Evolutionary conservation across 1,140 invertebrate genomes (phyloP), one percentile per base, ranked within the genome.

Genomic region (Hypsibius dujardini): DNA sequence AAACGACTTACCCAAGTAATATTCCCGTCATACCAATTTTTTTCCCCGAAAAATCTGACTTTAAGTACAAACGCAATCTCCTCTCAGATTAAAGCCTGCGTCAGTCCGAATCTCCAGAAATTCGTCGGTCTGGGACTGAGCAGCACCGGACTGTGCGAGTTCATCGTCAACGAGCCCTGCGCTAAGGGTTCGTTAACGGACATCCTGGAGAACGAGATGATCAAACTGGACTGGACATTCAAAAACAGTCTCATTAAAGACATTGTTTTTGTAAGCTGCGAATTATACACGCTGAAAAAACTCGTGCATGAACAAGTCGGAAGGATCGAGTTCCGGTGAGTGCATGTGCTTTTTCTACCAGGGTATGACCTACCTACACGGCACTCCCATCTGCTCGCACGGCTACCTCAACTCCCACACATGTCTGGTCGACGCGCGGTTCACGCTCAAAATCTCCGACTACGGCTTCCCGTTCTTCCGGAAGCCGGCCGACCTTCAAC

Each of bases 181-280:
- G 7, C n/a, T 7, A 56, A 56, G 50, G 50, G 50, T 56, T 56
- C 50, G 50, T 56, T 56, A n/a, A n/a, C 7, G n/a, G 50, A 56
- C 50, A n/a, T 56, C 50, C 50, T 56, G n/a, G 50, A 56, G 50
- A 56, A 56, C 50, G 50, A 56, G 50, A 56, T n/a, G n/a, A 56
- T 56, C 7, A 56, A 56, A n/a, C 50, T 56, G 7, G 50, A 56
- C 50, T 56, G 50, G 50, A 12, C 50, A 7, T 56, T 56, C 50
- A 56, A 56, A n/a, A 12, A 12, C n/a, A 12, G 7, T n/a, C 50
- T 56, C 50, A 12, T 56, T 7, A 56, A n/a, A n/a, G 50, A 56
- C 50, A 7, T 56, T 7, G n/a, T n/a, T 7, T 7, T 12, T 12
- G 50, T 56, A 56, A 56, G 50, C n/a, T 69, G 28, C 28, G 28